Conservation (phyloP, 2,113 vertebrate species). For the Equus quagga region DNA sequence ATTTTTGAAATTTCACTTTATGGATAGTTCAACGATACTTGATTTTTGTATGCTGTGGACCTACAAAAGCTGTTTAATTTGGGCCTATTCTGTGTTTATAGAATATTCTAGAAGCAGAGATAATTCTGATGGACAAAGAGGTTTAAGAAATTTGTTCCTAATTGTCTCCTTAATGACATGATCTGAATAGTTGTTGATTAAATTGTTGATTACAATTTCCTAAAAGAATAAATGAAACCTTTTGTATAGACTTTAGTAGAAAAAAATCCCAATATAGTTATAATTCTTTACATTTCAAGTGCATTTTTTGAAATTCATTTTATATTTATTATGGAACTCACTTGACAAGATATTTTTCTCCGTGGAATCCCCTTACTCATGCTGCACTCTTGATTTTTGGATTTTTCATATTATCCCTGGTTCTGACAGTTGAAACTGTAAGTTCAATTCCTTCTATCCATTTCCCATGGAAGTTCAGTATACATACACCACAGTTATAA, state of each 20-base stretch:
- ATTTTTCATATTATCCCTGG: neutral
- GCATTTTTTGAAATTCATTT: neutral
- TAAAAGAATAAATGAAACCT: neutral
- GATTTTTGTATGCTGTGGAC: neutral
- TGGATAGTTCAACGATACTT: neutral
- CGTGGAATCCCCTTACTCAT: neutral
- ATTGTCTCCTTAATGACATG: neutral
- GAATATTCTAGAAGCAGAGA: neutral
- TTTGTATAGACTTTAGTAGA: neutral
- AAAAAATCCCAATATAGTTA: neutral
- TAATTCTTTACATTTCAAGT: neutral
- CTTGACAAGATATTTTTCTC: neutral
- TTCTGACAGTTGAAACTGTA: neutral
- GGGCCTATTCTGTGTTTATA: neutral
- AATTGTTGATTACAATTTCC: constrained; percentile 20
- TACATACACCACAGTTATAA: neutral
- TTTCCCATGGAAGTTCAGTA: neutral
- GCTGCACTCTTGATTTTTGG: neutral
- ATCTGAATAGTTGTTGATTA: constrained; percentile 23
- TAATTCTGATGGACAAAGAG: neutral
- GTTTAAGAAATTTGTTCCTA: neutral
- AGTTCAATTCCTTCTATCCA: neutral
- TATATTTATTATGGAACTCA: neutral
- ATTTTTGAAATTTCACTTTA: neutral
- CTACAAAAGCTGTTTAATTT: neutral